Evolutionary conservation across 1,140 invertebrate species (phyloP).

Genomic region (Copidosoma floridanum): DNA sequence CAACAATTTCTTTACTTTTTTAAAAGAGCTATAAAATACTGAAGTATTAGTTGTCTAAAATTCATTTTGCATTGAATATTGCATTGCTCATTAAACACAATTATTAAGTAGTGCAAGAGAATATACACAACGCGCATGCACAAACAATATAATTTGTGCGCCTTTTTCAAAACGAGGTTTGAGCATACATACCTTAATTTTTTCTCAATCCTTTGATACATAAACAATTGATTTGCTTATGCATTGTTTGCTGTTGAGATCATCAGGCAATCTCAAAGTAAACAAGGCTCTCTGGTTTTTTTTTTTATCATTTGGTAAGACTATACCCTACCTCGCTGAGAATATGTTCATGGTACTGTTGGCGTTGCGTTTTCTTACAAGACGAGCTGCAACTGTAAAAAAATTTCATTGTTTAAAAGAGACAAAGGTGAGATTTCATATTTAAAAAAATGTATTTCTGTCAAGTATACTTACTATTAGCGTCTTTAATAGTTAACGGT

Average conservation of each 20-base stretch:
- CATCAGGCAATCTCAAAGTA: too few species aligned
- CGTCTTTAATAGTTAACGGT: constrained; percentile 78
- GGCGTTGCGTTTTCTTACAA: constrained; percentile 70
- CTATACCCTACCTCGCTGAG: constrained; percentile 57
- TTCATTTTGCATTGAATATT: constrained; percentile 7
- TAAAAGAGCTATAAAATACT: constrained; percentile 22
- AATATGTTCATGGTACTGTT: constrained; percentile 73
- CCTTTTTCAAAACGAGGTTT: constrained; percentile 7
- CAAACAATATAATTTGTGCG: constrained; percentile 17
- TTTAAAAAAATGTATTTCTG: constrained; percentile 14
- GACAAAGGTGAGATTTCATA: too few species aligned
- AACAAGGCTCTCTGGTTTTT: too few species aligned
- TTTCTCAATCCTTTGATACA: constrained; percentile 8
- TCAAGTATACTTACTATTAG: constrained; percentile 63
- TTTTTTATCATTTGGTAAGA: too few species aligned
- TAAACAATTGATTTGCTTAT: constrained; percentile 16
- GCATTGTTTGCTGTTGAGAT: too few species aligned
- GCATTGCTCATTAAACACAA: too few species aligned
- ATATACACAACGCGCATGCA: constrained; percentile 3
- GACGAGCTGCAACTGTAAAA: constrained; percentile 68
- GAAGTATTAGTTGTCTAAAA: constrained; percentile 11
- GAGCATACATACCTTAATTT: constrained; percentile 11
- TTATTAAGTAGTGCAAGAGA: too few species aligned
- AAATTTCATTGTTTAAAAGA: background rate
- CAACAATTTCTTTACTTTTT: constrained; percentile 4